These are phyloP conservation scores for Drosophila vallismaia DNA, from an alignment of 2,888 invertebrate species.

Conservation along the genomic window DNA sequence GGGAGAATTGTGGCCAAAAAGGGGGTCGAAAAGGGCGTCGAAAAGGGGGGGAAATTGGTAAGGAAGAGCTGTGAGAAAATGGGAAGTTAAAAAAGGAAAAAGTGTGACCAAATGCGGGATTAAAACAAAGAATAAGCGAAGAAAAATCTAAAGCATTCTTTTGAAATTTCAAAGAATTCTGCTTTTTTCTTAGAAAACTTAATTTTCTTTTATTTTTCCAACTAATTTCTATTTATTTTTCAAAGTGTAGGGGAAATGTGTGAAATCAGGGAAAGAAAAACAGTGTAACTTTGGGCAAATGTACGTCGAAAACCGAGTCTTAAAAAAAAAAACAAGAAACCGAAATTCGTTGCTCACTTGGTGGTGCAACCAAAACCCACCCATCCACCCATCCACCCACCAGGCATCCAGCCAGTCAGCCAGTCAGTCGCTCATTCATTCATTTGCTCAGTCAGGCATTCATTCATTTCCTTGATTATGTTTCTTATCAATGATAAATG, in stretches of 20 bases:
- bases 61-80: constrained; percentile 3
- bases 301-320: constrained; percentile 5
- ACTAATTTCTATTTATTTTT: background rate
- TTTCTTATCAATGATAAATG: constrained; percentile 77
- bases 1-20: background rate
- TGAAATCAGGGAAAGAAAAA: background rate
- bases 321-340: background rate
- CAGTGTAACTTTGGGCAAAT: background rate
- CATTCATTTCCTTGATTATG: constrained; percentile 78
- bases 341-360: background rate
- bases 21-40: no score
- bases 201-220: background rate
- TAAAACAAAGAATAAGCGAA: background rate
- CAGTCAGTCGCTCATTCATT: constrained; percentile 63
- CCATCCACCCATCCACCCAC: no score
- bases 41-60: background rate
- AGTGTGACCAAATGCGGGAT: background rate
- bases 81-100: background rate
- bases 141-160: background rate
- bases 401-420: background rate
- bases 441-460: constrained; percentile 77
- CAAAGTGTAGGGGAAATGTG: background rate
- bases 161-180: background rate
- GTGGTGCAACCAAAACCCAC: background rate
- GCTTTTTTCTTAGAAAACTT: background rate